These are phyloP conservation scores for Caenorhabditis doughertyi DNA, from an alignment of 2,888 invertebrate genomes.

Conservation along the genomic window DNA sequence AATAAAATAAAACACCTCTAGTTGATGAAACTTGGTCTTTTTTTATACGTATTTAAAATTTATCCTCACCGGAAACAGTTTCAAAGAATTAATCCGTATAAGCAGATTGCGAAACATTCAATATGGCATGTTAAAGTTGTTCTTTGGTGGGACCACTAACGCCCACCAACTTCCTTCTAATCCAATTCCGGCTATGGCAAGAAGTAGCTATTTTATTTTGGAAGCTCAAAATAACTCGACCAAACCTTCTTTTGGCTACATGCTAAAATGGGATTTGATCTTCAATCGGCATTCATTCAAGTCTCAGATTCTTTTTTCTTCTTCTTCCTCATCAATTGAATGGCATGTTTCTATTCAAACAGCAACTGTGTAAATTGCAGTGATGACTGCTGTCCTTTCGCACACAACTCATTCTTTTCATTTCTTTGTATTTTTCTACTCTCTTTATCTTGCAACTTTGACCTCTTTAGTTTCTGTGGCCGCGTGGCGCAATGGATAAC, in stretches of 20 bases:
- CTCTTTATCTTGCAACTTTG: not conserved
- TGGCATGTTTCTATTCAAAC: not conserved
- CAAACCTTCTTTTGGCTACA: not conserved
- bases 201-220: constrained; percentile 22
- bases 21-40: too few species aligned
- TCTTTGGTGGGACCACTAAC: constrained; percentile 37
- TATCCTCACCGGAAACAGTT: not conserved
- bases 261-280: too few species aligned
- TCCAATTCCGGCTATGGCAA: constrained; percentile 30
- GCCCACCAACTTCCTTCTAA: constrained; percentile 39
- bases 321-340: too few species aligned
- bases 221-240: constrained; percentile 15
- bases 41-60: not conserved
- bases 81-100: not conserved
- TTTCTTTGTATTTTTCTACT: not conserved
- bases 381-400: not conserved
- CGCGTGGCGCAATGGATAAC: constrained; percentile 80
- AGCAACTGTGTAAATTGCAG: not conserved
- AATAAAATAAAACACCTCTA: too few species aligned
- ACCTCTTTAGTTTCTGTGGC: constrained; percentile 38
- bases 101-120: constrained; percentile 1
- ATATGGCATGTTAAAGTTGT: constrained; percentile 12
- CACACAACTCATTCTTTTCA: not conserved
- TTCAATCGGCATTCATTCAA: too few species aligned
- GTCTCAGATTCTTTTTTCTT: too few species aligned